Percentiles rank a stretch among this genome's conserved stretches.
These are phyloP conservation scores for Lathronympha strigana DNA, from an alignment of 2,888 invertebrate species.

Conservation along the genomic window DNA sequence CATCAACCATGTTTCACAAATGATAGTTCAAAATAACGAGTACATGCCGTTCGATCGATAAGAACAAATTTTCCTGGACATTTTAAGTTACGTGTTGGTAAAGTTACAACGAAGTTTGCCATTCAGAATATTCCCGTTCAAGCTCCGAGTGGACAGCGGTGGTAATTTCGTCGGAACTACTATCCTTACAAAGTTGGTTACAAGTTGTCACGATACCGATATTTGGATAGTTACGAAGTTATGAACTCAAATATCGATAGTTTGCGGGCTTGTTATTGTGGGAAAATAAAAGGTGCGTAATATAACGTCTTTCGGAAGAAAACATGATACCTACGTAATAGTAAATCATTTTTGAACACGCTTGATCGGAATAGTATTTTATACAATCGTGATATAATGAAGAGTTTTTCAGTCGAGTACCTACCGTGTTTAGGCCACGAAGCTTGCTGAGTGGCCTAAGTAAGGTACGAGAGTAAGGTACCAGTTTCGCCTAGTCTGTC, in stretches of 20 bases:
- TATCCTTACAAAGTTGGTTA: slow-evolving; percentile 38
- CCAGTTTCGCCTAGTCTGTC: no score
- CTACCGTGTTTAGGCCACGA: no score
- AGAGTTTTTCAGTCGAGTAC: no score
- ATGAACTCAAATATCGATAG: slow-evolving; percentile 17
- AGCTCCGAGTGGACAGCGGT: slow-evolving; percentile 32
- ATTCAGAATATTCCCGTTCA: slow-evolving; percentile 8
- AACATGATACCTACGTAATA: background rate
- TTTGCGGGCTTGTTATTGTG: slow-evolving; percentile 5
- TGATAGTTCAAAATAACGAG: no score
- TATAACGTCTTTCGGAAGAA: background rate
- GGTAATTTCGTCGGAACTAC: slow-evolving; percentile 36
- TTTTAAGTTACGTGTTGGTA: background rate
- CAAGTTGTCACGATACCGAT: slow-evolving; percentile 37
- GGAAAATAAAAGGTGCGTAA: background rate
- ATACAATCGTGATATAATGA: no score
- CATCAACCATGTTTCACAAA: no score
- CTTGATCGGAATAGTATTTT: no score
- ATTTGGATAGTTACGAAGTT: slow-evolving; percentile 33
- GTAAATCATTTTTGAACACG: no score
- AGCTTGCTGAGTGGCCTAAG: no score
- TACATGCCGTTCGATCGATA: no score
- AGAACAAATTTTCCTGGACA: no score
- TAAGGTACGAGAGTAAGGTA: no score
- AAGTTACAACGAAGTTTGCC: slow-evolving; percentile 1